Evolutionary conservation across 2,113 vertebrate species (phyloP), one percentile per base, ranked within the genome.

Genomic region (Brachyhypopomus occidentalis): DNA sequence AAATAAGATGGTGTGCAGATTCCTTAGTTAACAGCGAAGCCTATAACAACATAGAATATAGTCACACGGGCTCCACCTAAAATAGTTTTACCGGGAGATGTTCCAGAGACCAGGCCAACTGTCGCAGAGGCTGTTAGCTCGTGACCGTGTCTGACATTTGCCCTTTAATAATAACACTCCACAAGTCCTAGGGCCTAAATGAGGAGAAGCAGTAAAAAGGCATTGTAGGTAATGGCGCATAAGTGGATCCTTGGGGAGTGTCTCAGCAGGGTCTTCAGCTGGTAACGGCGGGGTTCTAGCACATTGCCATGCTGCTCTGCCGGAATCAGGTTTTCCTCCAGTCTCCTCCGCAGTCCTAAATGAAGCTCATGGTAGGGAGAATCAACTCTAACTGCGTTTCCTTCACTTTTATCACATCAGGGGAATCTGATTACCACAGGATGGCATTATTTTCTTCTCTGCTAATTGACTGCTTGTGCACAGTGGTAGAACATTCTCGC

Each of bases 321-420:
- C 64, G 27, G 45, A 52, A 52, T 52, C 5, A 14, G 2, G 12
- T 14, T 60, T 63, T 27, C 48, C 52, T 62, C 58, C 58, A 58
- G 14, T 22, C 62, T 59, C 41, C 27, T 63, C 71, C 45, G 70
- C 55, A 30, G 71, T 64, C 70, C 71, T 74, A 55, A 73, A 56
- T 72, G 71, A 52, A 72, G 71, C 66, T 63, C 58, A 19, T 55
- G 82, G 63, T 14, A 12, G 62, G 78, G 66, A 41, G 82, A 85
- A 78, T 75, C 52, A 79, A 17, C 22, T 30, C 69, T 84, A 67
- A 84, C 74, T 78, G 79, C 62, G 59, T 85, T 75, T 75, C 4
- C 12, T 67, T 75, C 56, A 56, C 73, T 78, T 75, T 56, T 75
- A 73, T 75, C 66, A 60, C 60, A 74, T 80, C 63, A 72, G 3